These are phyloP conservation scores for Ophraella communa DNA, from an alignment of 2,888 invertebrate genomes.

Conservation along the genomic window DNA sequence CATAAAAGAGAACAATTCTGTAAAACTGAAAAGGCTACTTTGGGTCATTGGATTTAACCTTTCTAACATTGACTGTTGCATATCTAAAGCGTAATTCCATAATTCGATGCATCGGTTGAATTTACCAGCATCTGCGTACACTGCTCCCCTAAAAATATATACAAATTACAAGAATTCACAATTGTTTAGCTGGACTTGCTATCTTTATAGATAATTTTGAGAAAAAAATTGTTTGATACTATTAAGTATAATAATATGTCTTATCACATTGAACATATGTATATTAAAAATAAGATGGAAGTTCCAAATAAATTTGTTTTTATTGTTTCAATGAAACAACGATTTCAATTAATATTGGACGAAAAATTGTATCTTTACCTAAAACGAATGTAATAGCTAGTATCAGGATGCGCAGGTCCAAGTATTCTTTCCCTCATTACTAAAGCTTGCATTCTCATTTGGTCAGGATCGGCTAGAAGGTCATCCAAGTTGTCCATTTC, in stretches of 20 bases:
- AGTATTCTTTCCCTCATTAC: constrained; percentile 91
- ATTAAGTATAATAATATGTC: too few species aligned
- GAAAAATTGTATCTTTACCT: constrained; percentile 18
- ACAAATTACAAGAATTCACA: too few species aligned
- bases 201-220: too few species aligned
- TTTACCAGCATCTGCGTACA: constrained; percentile 92
- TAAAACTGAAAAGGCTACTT: constrained; percentile 91
- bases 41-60: constrained; percentile 95
- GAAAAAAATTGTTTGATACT: too few species aligned
- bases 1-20: constrained; percentile 94
- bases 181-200: too few species aligned
- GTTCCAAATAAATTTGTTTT: too few species aligned
- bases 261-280: too few species aligned
- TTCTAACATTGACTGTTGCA: constrained; percentile 93
- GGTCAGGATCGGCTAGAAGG: constrained; percentile 90
- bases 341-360: too few species aligned
- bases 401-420: constrained; percentile 93
- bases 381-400: constrained; percentile 94
- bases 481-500: constrained; percentile 82
- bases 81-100: constrained; percentile 96
- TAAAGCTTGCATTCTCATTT: constrained; percentile 94
- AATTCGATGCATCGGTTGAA: constrained; percentile 90
- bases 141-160: constrained; percentile 44
- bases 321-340: too few species aligned
- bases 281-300: too few species aligned